Base-by-base conservation (phyloP, 2,888 invertebrate species). In the Ischnus inquisitorius region DNA sequence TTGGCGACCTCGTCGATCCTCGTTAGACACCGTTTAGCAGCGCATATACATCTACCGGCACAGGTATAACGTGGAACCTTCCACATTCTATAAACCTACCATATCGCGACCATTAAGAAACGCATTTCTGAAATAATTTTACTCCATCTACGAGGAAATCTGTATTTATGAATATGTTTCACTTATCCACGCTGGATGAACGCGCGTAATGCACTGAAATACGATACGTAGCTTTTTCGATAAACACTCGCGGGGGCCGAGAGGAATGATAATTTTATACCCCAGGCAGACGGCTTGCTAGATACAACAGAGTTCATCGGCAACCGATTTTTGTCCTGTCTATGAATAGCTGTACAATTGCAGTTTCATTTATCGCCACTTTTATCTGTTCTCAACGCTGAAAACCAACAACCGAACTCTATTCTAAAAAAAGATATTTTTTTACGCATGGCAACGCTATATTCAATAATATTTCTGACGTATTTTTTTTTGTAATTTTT, bases 301-400 rank as follows among this genome's bases (percentile, higher is more conserved):
- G 69, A 76, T 82, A 71, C 14, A 8, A 3, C 48, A 80, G 84
- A 86, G 84, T 87, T 83, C 85, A 79, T 87, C 83, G 82, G 60
- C 41, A 14, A 22, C 60, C n/a, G n/a, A n/a, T n/a, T n/a, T n/a
- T n/a, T n/a, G n/a, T 22, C 8, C 1, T 4, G 14, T 28, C 28
- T 28, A 60, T 60, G 25, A 14, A 60, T n/a, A 28, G 28, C 54
- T 60, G 5, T 14, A n/a, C n/a, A n/a, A 14, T n/a, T 3, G 46
- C 3, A 46, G 12, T 12, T 46, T 46, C 12, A 46, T 1, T 46
- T 1, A 46, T 46, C 14, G 10, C 10, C n/a, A n/a, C n/a, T n/a
- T n/a, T n/a, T n/a, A n/a, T n/a, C n/a, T n/a, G n/a, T n/a, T n/a
- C n/a, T n/a, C n/a, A n/a, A n/a, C n/a, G n/a, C n/a, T n/a, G n/a